Percentiles rank a stretch among this genome's conserved stretches.
Evolutionary conservation across 2,888 invertebrate species (phyloP).

Genomic region (Calameuta idolon): DNA sequence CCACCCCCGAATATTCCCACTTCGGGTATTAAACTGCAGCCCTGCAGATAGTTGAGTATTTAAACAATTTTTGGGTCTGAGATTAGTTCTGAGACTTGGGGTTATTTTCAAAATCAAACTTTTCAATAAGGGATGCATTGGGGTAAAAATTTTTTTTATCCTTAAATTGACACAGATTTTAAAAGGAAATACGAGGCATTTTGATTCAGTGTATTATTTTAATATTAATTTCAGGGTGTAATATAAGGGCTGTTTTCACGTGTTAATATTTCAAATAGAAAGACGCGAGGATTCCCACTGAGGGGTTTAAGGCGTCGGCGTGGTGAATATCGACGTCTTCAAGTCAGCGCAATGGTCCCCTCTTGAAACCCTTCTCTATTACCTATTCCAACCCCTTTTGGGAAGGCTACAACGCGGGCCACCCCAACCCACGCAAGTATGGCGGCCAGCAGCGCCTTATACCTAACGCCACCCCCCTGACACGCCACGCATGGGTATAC

Average conservation of each 20-base stretch:
- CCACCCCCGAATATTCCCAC: conserved; percentile 51
- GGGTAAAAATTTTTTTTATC: not conserved
- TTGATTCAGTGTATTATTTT: not conserved
- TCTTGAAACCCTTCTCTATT: conserved; percentile 4
- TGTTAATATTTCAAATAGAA: not conserved
- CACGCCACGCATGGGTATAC: not conserved
- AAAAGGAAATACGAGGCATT: not conserved
- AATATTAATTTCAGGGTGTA: not conserved
- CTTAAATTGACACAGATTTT: not conserved
- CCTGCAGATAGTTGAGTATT: conserved; percentile 23
- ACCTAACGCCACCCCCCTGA: conserved; percentile 39
- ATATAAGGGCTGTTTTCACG: not conserved
- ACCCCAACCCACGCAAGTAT: conserved; percentile 53
- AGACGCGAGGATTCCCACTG: not conserved
- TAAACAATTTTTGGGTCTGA: not conserved
- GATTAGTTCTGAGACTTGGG: not conserved
- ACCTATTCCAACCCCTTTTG: conserved; percentile 39
- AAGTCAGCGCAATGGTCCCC: conserved; percentile 42
- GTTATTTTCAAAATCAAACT: not conserved
- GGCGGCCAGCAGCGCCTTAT: conserved; percentile 39
- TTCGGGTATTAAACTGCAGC: conserved; percentile 53
- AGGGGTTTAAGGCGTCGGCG: conserved; percentile 32
- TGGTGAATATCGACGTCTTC: conserved; percentile 53
- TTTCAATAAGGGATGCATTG: not conserved
- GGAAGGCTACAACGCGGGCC: conserved; percentile 47